Base-by-base conservation (phyloP, 2,113 vertebrate species). In the Notiomystis cincta region DNA sequence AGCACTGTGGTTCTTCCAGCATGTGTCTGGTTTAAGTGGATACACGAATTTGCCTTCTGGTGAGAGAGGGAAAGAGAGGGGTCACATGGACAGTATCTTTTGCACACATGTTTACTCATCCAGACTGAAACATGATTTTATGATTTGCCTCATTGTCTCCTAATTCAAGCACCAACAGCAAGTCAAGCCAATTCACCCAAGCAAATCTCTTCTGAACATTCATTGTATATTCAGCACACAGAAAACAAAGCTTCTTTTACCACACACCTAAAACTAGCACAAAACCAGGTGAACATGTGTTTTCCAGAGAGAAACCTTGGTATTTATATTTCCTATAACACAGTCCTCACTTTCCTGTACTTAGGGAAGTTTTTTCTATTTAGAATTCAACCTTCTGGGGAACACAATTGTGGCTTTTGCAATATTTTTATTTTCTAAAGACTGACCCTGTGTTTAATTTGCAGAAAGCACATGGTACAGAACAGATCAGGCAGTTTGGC, bases 281-380 rank as follows among this genome's bases (percentile, higher is more conserved):
- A 78, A 75, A 85, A 90, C 4, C 31, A 91, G 81, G 31, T 17
- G 6, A 89, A 83, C 61, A 40, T 48, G 7, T 61, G 64, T 82
- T 96, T 97, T 92, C 71, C 87, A 87, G 69, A 95, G 48, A 89
- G 47, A 86, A 96, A 95, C 93, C 60, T n/a, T 28, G 4, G 27
- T 94, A 67, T 37, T 96, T 95, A 48, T 66, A 71, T 22, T 64
- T 84, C 40, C 71, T 93, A 15, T 45, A 80, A 92, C 70, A 58
- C 28, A 96, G 86, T 82, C 64, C 75, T 89, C 71, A 40, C 65
- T 87, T 58, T 96, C 48, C 75, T 91, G 48, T 76, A 71, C 91
- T 95, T 96, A 96, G 57, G 73, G 91, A 94, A 62, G 27, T 44
- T 89, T 66, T 54, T 78, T 78, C 48, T 53, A 3, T 44, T 82